phyloP scores from a whole-genome alignment of 1,140 invertebrate genomes.

The Drosophila leontia region DNA sequence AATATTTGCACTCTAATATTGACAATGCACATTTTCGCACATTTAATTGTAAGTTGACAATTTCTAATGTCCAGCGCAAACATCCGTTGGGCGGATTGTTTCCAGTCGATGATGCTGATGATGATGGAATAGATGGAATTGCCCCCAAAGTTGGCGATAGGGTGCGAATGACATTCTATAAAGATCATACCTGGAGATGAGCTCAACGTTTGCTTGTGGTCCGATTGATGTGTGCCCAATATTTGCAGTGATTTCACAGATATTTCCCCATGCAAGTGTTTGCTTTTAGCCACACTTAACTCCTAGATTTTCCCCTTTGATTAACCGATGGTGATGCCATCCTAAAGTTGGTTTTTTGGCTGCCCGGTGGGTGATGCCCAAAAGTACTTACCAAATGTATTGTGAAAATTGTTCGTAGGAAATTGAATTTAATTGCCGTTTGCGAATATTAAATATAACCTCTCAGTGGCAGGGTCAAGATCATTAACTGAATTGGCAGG shows the following conservation, averaged over 20 bases:
- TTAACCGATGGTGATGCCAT: slow-evolving; percentile 12
- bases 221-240: slow-evolving; percentile 28
- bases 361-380: slow-evolving; percentile 10
- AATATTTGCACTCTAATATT: slow-evolving; percentile 33
- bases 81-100: slow-evolving; percentile 30
- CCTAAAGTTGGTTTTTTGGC: slow-evolving; percentile 26
- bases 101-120: slow-evolving; percentile 19
- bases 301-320: slow-evolving; percentile 23
- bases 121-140: slow-evolving; percentile 20
- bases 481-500: slow-evolving; percentile 38
- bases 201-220: slow-evolving; percentile 56
- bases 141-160: slow-evolving; percentile 21
- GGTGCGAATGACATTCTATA: slow-evolving; percentile 51
- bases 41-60: slow-evolving; percentile 37
- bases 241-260: slow-evolving; percentile 39
- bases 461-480: slow-evolving; percentile 21
- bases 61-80: slow-evolving; percentile 64
- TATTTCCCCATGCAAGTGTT: slow-evolving; percentile 34
- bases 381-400: slow-evolving; percentile 18
- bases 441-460: slow-evolving; percentile 28
- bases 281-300: slow-evolving; percentile 6
- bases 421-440: slow-evolving; percentile 24
- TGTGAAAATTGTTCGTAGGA: slow-evolving; percentile 3
- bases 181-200: slow-evolving; percentile 51
- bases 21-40: slow-evolving; percentile 32